phyloP scores from a whole-genome alignment of 1,140 invertebrate genomes.

The Proales similis region DNA sequence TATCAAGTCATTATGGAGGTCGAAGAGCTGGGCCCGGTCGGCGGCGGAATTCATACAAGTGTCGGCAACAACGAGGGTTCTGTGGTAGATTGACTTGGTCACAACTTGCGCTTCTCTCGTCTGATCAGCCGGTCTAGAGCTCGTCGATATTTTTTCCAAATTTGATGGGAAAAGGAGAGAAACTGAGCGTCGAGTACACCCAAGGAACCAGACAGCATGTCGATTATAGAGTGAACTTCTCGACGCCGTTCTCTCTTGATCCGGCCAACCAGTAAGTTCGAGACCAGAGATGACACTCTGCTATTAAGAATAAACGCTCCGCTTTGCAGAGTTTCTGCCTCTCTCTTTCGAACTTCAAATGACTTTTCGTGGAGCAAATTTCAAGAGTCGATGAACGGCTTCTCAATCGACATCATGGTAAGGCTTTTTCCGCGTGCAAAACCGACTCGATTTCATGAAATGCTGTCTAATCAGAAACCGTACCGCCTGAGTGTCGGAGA shows the following conservation, averaged over 20 bases:
- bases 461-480: slow-evolving; percentile 8
- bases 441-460: background rate
- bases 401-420: slow-evolving; percentile 46
- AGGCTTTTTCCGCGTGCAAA: background rate
- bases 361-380: slow-evolving; percentile 75
- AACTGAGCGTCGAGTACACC: slow-evolving; percentile 66
- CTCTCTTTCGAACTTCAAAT: slow-evolving; percentile 63
- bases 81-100: slow-evolving; percentile 49
- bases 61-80: slow-evolving; percentile 78
- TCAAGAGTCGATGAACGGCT: slow-evolving; percentile 55
- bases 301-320: slow-evolving; percentile 9
- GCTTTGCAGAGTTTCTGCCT: slow-evolving; percentile 59
- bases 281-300: background rate
- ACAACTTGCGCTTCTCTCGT: background rate
- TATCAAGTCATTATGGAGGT: slow-evolving; percentile 77
- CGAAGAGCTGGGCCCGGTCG: slow-evolving; percentile 64
- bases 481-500: slow-evolving; percentile 3
- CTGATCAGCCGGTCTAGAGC: slow-evolving; percentile 37
- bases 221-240: slow-evolving; percentile 64
- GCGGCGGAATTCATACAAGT: slow-evolving; percentile 70
- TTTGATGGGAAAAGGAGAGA: slow-evolving; percentile 71
- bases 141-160: slow-evolving; percentile 67
- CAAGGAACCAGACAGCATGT: slow-evolving; percentile 65
- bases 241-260: slow-evolving; percentile 63
- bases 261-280: slow-evolving; percentile 57